Evolutionary conservation across 2,888 invertebrate species (phyloP).

Genomic region (Chydorus sphaericus): DNA sequence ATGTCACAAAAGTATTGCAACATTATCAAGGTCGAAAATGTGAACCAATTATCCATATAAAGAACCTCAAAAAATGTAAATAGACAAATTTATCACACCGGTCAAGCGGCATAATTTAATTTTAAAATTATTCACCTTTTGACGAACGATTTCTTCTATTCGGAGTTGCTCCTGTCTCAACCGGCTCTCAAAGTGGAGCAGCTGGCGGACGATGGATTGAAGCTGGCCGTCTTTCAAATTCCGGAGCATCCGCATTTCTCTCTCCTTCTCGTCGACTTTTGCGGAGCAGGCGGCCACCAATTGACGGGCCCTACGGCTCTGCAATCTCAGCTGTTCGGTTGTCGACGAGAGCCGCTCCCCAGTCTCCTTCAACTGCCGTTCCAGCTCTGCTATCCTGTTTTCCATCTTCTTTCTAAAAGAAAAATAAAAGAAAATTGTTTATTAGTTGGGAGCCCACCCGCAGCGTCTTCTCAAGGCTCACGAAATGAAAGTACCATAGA

Average conservation of each 20-base stretch:
- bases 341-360: slow-evolving; percentile 28
- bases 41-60: too few species aligned
- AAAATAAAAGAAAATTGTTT: not conserved
- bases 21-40: too few species aligned
- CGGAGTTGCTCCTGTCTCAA: slow-evolving; percentile 55
- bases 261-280: slow-evolving; percentile 43
- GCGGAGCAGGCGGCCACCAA: slow-evolving; percentile 47
- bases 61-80: too few species aligned
- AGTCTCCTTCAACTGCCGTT: slow-evolving; percentile 49
- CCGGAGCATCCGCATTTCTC: slow-evolving; percentile 43
- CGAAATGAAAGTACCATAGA: too few species aligned
- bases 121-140: too few species aligned
- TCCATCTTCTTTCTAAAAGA: slow-evolving; percentile 38
- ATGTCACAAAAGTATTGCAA: too few species aligned
- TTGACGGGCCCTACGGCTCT: slow-evolving; percentile 41
- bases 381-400: slow-evolving; percentile 43
- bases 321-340: slow-evolving; percentile 21
- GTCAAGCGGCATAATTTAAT: too few species aligned
- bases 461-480: too few species aligned
- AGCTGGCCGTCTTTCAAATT: slow-evolving; percentile 52
- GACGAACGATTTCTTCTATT: slow-evolving; percentile 48
- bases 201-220: slow-evolving; percentile 49
- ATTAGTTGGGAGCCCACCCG: not conserved
- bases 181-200: slow-evolving; percentile 54
- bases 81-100: too few species aligned